A percentile compares a stretch with the other conserved stretches of the same genome.
Conservation (phyloP, 2,113 vertebrate species). For the Chrysemys picta region DNA sequence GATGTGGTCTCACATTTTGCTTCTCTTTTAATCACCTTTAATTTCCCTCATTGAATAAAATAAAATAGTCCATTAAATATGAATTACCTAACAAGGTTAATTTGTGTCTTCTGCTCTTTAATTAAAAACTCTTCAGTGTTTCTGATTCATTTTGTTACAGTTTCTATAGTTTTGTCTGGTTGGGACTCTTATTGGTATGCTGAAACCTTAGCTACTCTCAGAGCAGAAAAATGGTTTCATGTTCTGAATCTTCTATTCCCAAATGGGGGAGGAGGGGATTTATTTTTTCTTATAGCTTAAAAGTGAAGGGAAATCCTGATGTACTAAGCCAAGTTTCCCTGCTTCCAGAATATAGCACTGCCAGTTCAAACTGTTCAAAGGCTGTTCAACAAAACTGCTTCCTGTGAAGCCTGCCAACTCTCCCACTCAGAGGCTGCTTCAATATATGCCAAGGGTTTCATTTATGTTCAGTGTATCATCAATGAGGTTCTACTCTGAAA, state of each 20-base stretch:
- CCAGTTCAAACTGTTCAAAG: conserved; percentile 69
- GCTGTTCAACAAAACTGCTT: conserved; percentile 64
- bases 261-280: conserved; percentile 5
- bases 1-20: not conserved
- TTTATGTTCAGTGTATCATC: conserved; percentile 44
- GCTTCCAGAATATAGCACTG: conserved; percentile 61
- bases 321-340: conserved; percentile 61
- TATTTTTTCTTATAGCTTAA: conserved; percentile 10
- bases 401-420: conserved; percentile 61
- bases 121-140: conserved; percentile 27
- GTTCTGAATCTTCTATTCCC: conserved; percentile 17
- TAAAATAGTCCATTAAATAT: conserved; percentile 29
- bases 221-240: conserved; percentile 35
- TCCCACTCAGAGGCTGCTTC: conserved; percentile 1
- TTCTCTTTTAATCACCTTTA: not conserved
- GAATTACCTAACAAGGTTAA: conserved; percentile 28
- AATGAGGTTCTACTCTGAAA: conserved; percentile 35
- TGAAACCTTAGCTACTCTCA: conserved; percentile 27
- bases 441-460: conserved; percentile 66
- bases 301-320: conserved; percentile 62
- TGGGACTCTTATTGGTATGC: not conserved
- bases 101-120: conserved; percentile 56
- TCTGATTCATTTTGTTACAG: not conserved
- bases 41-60: conserved; percentile 33
- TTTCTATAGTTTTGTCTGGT: conserved; percentile 41